Percentiles rank a stretch among this genome's conserved stretches.
phyloP scores from a whole-genome alignment of 2,113 vertebrate genomes.

The Phalacrocorax brasilianus region DNA sequence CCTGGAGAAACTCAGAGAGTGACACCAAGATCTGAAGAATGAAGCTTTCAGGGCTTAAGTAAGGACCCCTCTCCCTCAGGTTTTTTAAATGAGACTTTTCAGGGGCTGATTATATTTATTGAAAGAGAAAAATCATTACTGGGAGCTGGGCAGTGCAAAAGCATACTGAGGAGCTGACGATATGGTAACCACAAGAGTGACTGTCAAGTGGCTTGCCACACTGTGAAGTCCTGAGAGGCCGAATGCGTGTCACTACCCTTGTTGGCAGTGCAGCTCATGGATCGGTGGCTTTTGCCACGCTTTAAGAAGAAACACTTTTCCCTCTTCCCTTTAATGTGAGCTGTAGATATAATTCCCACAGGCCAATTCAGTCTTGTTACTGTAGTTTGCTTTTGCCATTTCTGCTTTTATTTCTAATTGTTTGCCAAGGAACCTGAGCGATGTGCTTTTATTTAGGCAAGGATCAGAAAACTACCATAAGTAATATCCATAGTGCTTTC shows the following conservation, averaged over 20 bases:
- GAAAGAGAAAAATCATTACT: background rate
- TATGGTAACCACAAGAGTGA: background rate
- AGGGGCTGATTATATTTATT: background rate
- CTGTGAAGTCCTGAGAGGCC: background rate
- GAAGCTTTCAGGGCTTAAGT: background rate
- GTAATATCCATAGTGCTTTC: background rate
- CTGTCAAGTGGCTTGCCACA: background rate
- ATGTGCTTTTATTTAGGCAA: background rate
- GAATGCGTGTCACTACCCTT: fast-evolving
- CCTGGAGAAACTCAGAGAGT: background rate
- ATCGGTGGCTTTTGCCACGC: background rate
- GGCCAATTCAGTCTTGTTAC: background rate
- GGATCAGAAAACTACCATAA: background rate
- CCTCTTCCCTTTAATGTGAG: background rate
- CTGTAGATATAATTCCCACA: background rate
- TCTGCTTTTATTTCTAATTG: background rate
- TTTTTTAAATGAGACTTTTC: background rate
- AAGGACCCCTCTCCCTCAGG: background rate
- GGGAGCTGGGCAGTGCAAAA: background rate
- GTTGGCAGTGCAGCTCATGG: fast-evolving
- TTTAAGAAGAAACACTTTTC: background rate
- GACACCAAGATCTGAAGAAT: background rate
- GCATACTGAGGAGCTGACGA: background rate
- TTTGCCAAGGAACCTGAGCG: background rate
- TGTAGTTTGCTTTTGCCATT: background rate